phyloP scores from a whole-genome alignment of 2,888 invertebrate species.

The Chironomus riparius region DNA sequence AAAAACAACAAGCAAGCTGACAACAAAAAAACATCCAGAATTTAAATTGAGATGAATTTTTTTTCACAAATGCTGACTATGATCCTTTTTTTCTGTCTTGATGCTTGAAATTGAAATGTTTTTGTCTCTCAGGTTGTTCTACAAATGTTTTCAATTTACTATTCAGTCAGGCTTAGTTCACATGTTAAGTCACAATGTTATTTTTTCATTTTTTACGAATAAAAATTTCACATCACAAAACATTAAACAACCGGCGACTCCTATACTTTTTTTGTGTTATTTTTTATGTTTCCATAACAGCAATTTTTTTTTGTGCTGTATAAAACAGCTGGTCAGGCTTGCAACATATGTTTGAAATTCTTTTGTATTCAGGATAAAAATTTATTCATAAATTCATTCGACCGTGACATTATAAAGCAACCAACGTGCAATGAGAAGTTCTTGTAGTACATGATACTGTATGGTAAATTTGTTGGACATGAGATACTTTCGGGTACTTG shows the following conservation, averaged over 20 bases:
- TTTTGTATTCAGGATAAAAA: background rate
- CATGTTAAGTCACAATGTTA: background rate
- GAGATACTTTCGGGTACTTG: too few species aligned
- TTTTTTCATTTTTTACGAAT: too few species aligned
- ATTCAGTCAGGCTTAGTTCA: background rate
- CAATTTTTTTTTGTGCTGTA: background rate
- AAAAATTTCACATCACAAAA: too few species aligned
- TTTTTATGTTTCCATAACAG: slow-evolving; percentile 11
- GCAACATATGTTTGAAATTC: background rate
- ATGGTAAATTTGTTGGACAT: background rate
- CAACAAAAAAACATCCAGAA: background rate
- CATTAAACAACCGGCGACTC: background rate
- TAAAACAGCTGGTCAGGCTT: background rate
- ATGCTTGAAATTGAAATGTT: background rate
- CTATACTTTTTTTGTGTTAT: background rate
- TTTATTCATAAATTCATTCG: background rate
- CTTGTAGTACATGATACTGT: too few species aligned
- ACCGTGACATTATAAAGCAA: background rate
- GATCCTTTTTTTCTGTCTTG: background rate
- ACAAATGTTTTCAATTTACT: background rate
- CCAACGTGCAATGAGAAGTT: too few species aligned
- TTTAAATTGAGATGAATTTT: background rate
- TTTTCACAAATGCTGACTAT: background rate
- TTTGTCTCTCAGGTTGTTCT: background rate
- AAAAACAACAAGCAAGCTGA: too few species aligned